Conservation (phyloP, 2,113 vertebrate species). For the Podarcis cretensis region DNA sequence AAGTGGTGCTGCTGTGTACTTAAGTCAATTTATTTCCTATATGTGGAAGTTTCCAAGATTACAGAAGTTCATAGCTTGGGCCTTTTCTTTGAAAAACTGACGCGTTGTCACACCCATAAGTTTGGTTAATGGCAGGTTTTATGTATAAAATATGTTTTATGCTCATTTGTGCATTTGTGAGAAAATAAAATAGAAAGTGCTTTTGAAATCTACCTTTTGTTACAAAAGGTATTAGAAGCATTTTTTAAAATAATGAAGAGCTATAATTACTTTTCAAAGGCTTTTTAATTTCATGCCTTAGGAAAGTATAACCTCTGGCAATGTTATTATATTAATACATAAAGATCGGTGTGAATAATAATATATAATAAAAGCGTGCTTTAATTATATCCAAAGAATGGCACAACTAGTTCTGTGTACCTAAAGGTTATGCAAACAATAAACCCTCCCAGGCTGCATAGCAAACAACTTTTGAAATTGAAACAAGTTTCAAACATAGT, state of each 20-base stretch:
- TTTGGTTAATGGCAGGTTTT: not conserved
- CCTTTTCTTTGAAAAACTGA: not conserved
- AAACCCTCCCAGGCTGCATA: too few species aligned
- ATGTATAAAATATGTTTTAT: not conserved
- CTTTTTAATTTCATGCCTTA: not conserved
- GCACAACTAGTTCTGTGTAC: not conserved
- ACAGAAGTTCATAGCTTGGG: not conserved
- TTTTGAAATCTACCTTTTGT: slow-evolving; percentile 1
- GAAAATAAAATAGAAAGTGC: not conserved
- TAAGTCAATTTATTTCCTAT: not conserved
- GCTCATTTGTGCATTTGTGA: not conserved
- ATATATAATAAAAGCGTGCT: not conserved
- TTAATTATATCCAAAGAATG: not conserved
- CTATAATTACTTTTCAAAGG: slow-evolving; percentile 5
- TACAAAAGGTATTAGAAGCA: not conserved
- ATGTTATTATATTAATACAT: slow-evolving; percentile 1
- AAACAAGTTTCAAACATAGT: not conserved
- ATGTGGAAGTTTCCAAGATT: not conserved
- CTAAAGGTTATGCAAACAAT: not conserved
- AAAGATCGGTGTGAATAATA: not conserved
- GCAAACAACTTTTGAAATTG: not conserved
- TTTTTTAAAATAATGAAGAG: not conserved
- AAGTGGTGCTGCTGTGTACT: not conserved
- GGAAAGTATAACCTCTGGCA: not conserved
- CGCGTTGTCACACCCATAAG: not conserved